phyloP scores from a whole-genome alignment of 2,888 invertebrate genomes.

The Escarpia spicata region DNA sequence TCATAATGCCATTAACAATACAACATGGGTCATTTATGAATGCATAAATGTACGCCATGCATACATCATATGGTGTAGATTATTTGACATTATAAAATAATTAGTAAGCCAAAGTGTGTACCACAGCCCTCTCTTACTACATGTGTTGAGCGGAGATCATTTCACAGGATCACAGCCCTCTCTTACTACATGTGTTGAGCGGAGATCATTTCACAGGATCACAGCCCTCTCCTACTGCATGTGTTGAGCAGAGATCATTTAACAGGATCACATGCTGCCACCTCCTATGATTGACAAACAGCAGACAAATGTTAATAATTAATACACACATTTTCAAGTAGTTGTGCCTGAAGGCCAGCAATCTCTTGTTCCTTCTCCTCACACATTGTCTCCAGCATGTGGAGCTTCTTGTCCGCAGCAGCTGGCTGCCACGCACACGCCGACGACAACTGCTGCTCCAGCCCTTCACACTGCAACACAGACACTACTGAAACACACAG shows the following conservation, averaged over 20 bases:
- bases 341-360: conserved; percentile 82
- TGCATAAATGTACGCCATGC: neutral
- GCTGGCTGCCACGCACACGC: neutral
- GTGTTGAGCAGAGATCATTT: too few relatives aligned
- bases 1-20: neutral
- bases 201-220: neutral
- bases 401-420: conserved; percentile 35
- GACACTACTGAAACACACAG: neutral
- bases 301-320: neutral
- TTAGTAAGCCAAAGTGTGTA: too few relatives aligned
- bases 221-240: too few relatives aligned
- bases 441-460: neutral
- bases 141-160: too few relatives aligned
- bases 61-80: neutral
- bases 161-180: neutral
- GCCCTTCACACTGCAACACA: neutral
- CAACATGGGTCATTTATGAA: neutral
- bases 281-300: conserved; percentile 18
- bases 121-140: too few relatives aligned
- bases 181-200: too few relatives aligned
- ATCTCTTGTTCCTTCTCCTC: conserved; percentile 72
- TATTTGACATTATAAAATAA: too few relatives aligned
- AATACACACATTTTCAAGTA: conserved; percentile 80
- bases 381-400: conserved; percentile 48
- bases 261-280: conserved; percentile 14